phyloP scores from a whole-genome alignment of 2,113 vertebrate genomes.

The Agelaius phoeniceus region DNA sequence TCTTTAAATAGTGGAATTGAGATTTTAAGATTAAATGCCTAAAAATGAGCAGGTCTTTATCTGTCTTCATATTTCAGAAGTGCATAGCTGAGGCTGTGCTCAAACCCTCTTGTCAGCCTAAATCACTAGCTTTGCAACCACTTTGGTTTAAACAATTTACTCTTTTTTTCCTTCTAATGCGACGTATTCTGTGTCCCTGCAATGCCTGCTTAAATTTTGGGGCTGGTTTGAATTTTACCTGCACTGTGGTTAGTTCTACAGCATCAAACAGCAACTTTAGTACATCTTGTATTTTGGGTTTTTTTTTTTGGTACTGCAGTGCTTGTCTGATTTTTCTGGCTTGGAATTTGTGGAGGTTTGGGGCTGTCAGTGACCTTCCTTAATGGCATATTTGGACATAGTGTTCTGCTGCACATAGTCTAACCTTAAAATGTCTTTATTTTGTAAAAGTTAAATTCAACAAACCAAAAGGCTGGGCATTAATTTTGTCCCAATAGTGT shows the following conservation, averaged over 20 bases:
- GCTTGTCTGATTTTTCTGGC: neutral
- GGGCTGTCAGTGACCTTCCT: neutral
- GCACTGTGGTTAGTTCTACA: neutral
- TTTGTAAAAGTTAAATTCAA: neutral
- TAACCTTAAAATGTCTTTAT: neutral
- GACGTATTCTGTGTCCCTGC: neutral
- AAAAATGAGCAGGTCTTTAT: neutral
- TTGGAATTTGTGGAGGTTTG: neutral
- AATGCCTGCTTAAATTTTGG: neutral
- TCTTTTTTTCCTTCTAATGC: neutral
- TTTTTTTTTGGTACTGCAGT: neutral
- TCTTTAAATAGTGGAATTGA: neutral
- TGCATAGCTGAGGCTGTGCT: neutral
- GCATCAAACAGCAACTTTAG: neutral
- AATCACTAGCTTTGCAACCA: neutral
- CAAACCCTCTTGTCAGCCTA: neutral
- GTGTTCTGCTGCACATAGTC: neutral
- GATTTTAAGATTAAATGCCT: neutral
- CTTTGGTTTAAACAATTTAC: neutral
- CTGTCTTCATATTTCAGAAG: neutral
- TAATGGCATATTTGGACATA: neutral
- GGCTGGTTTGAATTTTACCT: neutral
- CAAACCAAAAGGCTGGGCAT: fast-evolving
- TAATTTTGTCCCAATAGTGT: neutral
- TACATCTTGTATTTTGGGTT: neutral